Evolutionary conservation across 2,888 invertebrate genomes (phyloP), one percentile per base, ranked within the genome.

Genomic region (Abrostola tripartita): DNA sequence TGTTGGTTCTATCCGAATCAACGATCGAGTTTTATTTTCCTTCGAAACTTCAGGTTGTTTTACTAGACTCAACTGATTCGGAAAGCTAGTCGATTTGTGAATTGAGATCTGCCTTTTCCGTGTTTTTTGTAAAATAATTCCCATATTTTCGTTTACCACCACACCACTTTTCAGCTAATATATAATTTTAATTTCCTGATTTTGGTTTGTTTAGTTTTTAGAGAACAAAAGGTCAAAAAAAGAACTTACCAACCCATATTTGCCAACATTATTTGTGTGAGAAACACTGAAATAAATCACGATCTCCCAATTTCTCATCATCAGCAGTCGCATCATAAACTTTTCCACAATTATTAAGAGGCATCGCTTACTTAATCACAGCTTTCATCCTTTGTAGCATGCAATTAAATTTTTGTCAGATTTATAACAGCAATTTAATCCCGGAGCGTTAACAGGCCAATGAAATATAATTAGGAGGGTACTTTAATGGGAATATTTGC

Each of bases 401-500:
- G 37, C 56, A 64, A 74, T 68, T 71, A 49, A 37, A 12, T 65
- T 61, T 58, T 65, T 62, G 59, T 62, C 60, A 76, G 72, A 76
- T 66, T 76, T 71, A 65, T 55, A 76, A 63, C 59, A 56, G 64
- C 44, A 55, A 61, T 68, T 79, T 71, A 64, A 79, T 71, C 52
- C 50, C 11, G 24, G 35, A 37, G 50, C 59, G 50, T 63, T 76
- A 67, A 76, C 61, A 65, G 62, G 51, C 68, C 54, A 71, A 76
- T 76, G 65, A 72, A 76, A 79, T 71, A 71, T 76, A 79, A 71
- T 71, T 76, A 71, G 64, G 42, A 61, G 35, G 37, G 53, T 51
- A 59, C 12, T 50, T 57, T 75, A 61, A 66, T 57, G 55, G 52
- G 55, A 64, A 76, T 67, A 69, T 79, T 72, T 69, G n/a, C 65